phyloP scores from a whole-genome alignment of 1,140 invertebrate species.

The Brachionus rubens region DNA sequence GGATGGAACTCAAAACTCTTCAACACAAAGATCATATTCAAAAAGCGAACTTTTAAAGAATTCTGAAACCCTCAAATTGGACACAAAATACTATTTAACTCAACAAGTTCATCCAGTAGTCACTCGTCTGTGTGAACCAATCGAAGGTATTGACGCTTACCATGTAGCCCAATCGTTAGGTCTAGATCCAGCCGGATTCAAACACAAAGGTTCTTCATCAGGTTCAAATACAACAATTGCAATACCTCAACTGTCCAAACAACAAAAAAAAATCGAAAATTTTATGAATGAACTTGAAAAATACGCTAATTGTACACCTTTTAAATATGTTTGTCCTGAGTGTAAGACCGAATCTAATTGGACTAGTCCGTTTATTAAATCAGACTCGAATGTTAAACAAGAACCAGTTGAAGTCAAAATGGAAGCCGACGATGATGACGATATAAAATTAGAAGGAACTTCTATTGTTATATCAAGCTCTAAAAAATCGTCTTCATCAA shows the following conservation, averaged over 20 bases:
- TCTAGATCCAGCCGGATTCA: constrained; percentile 46
- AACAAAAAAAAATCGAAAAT: constrained; percentile 42
- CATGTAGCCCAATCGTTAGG: constrained; percentile 85
- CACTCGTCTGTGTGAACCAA: constrained; percentile 85
- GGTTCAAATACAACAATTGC: constrained; percentile 5
- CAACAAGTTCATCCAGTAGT: constrained; percentile 83
- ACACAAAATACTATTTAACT: constrained; percentile 62
- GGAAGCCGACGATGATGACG: constrained; percentile 23
- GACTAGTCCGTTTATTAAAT: constrained; percentile 11
- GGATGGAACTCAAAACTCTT: constrained; percentile 66
- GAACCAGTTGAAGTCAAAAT: constrained; percentile 35
- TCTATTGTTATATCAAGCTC: constrained; percentile 4
- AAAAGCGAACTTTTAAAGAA: constrained; percentile 20
- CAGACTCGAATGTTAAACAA: constrained; percentile 7
- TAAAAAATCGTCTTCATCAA: not conserved
- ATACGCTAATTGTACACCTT: constrained; percentile 18
- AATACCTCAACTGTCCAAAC: constrained; percentile 17
- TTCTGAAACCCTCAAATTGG: constrained; percentile 49
- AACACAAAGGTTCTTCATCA: constrained; percentile 7
- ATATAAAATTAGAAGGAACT: constrained; percentile 35
- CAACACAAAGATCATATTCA: constrained; percentile 78
- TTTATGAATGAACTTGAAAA: constrained; percentile 42
- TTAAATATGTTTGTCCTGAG: constrained; percentile 17
- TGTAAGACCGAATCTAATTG: constrained; percentile 36
- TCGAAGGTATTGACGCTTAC: constrained; percentile 84